Base-by-base conservation (phyloP, 2,888 invertebrate species). In the Nezara viridula region DNA sequence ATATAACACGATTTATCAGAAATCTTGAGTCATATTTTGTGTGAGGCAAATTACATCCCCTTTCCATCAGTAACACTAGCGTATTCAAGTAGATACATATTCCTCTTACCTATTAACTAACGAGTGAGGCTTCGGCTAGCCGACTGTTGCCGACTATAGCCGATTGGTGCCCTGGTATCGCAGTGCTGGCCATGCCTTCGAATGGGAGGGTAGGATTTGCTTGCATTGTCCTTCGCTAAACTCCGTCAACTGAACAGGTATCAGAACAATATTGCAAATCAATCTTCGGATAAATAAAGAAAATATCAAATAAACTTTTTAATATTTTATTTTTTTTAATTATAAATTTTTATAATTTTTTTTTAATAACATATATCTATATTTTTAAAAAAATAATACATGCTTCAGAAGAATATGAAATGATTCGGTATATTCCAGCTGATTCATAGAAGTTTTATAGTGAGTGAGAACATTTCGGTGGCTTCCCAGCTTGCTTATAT, bases 231-330 rank as follows among this genome's bases (percentile, higher is more conserved):
- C 9, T 60, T 27, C 60, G 60, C 60, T 60, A 60, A 27, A 40
- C 77, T 77, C 77, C 77, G 77, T 77, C 77, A 77, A 40, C 77
- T 77, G 77, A 77, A 24, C 77, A 77, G 77, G 77, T 77, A 77
- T 37, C 9, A 40, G 24, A 37, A 77, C 40, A 77, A 10, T 44
- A 44, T 44, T 4, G 37, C 21, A 77, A 24, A 77, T 40, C 12
- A 32, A 16, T 40, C 9, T 12, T 60, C 10, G 27, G 60, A 27
- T 27, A 60, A 60, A 60, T 16, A 60, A 60, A 7, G 3, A 60
- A 27, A 12, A 27, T 60, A 60, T 27, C 4, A 14, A 14, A 14
- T 27, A 5, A 27, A 60, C 27, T 14, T 27, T 1, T 60, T 14
- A 27, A n/a, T 14, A 27, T 4, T n/a, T 12, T 7, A 55, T 16